Percentiles rank a stretch among this genome's conserved stretches.
Conservation (phyloP, 2,113 vertebrate species). For the Odontophorus gujanensis region DNA sequence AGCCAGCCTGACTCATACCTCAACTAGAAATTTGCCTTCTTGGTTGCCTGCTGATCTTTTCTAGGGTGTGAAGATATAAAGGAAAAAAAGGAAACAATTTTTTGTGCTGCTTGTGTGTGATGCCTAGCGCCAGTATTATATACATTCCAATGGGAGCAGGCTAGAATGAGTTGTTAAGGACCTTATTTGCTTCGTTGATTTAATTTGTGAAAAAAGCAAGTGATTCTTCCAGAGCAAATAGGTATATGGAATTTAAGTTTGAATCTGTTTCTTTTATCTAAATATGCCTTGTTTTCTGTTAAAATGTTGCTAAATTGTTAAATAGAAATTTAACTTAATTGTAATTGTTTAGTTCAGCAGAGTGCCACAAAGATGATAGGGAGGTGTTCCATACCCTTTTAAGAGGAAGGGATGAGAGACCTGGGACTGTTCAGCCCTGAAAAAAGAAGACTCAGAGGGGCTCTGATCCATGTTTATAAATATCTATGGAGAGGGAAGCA, state of each 20-base stretch:
- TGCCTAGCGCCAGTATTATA: not conserved
- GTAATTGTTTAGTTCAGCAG: too few species aligned
- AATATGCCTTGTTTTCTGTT: not conserved
- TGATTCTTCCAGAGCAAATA: not conserved
- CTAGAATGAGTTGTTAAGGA: not conserved
- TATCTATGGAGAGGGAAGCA: too few species aligned
- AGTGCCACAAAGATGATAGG: too few species aligned
- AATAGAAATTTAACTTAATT: not conserved
- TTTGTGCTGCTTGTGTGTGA: not conserved
- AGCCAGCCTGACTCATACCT: accelerated
- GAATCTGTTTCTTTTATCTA: not conserved
- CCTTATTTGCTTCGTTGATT: not conserved
- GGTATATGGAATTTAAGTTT: not conserved
- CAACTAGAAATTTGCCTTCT: not conserved
- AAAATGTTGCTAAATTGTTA: not conserved
- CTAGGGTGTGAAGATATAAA: not conserved
- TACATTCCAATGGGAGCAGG: not conserved
- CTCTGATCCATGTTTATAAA: too few species aligned
- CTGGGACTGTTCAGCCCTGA: too few species aligned
- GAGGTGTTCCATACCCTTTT: too few species aligned
- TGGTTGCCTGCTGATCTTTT: not conserved
- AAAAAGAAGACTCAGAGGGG: too few species aligned
- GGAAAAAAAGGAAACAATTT: not conserved
- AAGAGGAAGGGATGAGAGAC: too few species aligned
- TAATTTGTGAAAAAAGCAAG: not conserved